Evolutionary conservation across 2,797 vertebrate genomes (phyloP), one percentile per base, ranked within the genome.

Genomic region (Chloroceryle inda): DNA sequence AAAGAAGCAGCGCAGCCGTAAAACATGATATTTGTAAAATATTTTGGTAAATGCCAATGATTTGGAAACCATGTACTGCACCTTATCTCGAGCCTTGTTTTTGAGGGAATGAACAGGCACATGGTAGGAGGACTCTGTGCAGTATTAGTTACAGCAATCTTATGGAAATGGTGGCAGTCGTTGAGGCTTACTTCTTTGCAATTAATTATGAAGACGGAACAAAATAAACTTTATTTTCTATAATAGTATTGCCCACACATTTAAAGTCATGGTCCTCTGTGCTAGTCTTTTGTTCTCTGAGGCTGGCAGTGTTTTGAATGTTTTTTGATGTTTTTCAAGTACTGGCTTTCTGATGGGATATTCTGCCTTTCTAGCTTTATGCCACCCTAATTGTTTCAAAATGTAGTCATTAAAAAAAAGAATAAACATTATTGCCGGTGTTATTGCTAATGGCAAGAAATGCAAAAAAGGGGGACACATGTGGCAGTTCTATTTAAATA

Each of bases 401-500:
- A 94, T 33, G 17, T 75, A 64, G 63, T 95, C 33, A 44, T 95
- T 97, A 50, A 96, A 93, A 94, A 93, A 95, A 92, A 86, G 50
- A 83, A 55, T 90, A 96, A 97, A 96, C 62, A 68, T 4, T 38
- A 82, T 81, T 94, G 96, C 90, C 96, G 92, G 61, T 95, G 76
- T 95, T 85, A 37, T 49, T 84, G 84, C 91, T 88, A 71, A 92
- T 3, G 58, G 92, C 88, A 84, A 95, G 91, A 88, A 81, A 80
- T 75, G 23, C 38, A 78, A 45, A 93, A 80, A 50, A 69, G 35
- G n/a, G 71, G 89, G 68, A 80, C 31, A 33, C 89, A 82, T 4
- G 15, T 80, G 94, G 74, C 47, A 78, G 37, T 78, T 88, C 80
- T 95, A 83, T 96, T 90, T 94, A 96, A 97, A 97, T 97, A 94